Percentiles rank a stretch among this genome's conserved stretches.
Evolutionary conservation across 1,140 invertebrate genomes (phyloP).

Genomic region (Drosophila athabasca): DNA sequence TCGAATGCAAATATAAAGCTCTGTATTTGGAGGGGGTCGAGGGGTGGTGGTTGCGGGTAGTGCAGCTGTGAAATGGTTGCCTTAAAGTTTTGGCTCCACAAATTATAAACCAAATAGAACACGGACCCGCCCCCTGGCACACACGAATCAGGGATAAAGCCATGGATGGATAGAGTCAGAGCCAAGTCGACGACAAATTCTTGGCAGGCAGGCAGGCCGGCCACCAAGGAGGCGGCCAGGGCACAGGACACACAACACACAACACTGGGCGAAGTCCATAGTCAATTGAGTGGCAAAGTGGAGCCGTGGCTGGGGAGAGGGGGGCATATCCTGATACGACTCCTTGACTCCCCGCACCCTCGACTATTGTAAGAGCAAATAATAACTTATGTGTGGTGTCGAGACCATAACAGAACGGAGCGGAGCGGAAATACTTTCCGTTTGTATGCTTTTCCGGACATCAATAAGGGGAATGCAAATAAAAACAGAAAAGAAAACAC

Average conservation of each 20-base stretch:
- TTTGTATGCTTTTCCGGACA: constrained; percentile 53
- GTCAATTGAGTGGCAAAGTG: constrained; percentile 75
- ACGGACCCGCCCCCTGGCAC: constrained; percentile 6
- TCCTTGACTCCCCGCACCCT: not conserved
- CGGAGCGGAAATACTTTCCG: constrained; percentile 56
- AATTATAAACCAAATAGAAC: constrained; percentile 14
- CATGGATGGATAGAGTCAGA: constrained; percentile 18
- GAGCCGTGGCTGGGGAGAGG: constrained; percentile 53
- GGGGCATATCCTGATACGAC: constrained; percentile 32
- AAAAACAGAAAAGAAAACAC: not conserved
- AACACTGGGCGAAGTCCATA: constrained; percentile 17
- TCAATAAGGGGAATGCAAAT: constrained; percentile 35
- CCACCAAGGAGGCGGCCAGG: constrained; percentile 10
- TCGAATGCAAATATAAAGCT: constrained; percentile 14
- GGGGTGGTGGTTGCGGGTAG: too few relatives aligned
- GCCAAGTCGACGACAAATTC: constrained; percentile 45
- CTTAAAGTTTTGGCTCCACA: not conserved
- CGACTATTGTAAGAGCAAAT: constrained; percentile 70
- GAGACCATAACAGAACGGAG: constrained; percentile 29
- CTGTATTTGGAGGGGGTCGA: not conserved
- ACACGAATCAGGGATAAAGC: constrained; percentile 1
- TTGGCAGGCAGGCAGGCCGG: too few relatives aligned
- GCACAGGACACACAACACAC: not conserved
- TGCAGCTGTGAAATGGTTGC: not conserved
- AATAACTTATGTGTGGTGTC: constrained; percentile 78